Base-by-base conservation (phyloP, 2,113 vertebrate species). In the Opisthocomus hoazin region DNA sequence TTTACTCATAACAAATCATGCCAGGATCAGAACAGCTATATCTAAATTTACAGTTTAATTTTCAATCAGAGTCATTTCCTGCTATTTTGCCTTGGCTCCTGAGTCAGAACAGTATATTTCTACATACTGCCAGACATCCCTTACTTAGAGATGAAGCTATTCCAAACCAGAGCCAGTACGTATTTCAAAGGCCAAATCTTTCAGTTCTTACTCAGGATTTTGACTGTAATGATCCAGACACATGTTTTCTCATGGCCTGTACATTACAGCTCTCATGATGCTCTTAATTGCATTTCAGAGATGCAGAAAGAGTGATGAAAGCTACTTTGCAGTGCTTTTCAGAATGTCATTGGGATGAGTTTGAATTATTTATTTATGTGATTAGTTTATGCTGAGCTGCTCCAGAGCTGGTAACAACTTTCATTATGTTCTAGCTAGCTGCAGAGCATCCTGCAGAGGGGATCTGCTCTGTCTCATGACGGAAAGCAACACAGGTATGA, bases 11-110 rank as follows among this genome's bases (percentile, higher is more conserved):
- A 86, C 48, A 84, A 73, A 79, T 92, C 39, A 74, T 64, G 73
- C 91, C 91, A 94, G 58, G 60, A 87, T 95, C 79, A 84, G 73
- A 93, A 90, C 66, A 77, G 50, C 79, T 82, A 79, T 81, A 95
- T 89, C 51, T 95, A 93, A 95, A 96, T 97, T 93, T 97, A 93
- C 3, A 5, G 81, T 80, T 77, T 85, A 81, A 93, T 97, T 96
- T 95, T 89, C 78, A 93, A 90, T 69, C 30, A 82, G 84, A 90
- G 56, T 94, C 11, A 96, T 92, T 97, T 95, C 94, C 95, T 96
- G 80, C 77, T 93, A 75, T 96, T 97, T 95, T 86, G 53, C 46
- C 71, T 94, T 94, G 85, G 71, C 86, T 91, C 66, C 70, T 95
- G 94, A 95, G 45, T 97, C 92, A 95, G 85, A 94, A 56, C 57